A percentile compares a stretch with the other conserved stretches of the same genome.
These are phyloP conservation scores for Neolamprologus caudopunctatus DNA, from an alignment of 2,113 vertebrate species.

Conservation along the genomic window DNA sequence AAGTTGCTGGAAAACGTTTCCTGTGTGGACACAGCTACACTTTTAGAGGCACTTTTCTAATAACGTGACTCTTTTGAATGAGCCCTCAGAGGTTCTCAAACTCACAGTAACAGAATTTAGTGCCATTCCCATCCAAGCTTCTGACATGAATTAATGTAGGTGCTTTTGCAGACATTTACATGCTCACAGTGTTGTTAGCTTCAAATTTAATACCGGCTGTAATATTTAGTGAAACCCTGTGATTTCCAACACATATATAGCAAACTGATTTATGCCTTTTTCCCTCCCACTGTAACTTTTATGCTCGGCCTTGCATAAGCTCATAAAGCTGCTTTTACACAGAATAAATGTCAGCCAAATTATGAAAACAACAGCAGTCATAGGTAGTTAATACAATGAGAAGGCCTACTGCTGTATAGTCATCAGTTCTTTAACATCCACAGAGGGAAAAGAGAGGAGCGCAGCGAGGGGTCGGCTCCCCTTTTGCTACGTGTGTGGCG, in stretches of 20 bases:
- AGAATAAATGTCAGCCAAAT: slow-evolving; percentile 47
- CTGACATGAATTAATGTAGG: background rate
- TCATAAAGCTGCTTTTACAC: slow-evolving; percentile 42
- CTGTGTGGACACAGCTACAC: background rate
- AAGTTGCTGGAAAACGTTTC: background rate
- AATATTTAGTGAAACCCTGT: slow-evolving; percentile 15
- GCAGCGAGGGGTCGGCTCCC: background rate
- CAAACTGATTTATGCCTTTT: slow-evolving; percentile 22
- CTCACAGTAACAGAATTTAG: background rate
- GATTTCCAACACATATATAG: background rate
- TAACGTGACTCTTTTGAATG: background rate
- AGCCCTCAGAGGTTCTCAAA: background rate
- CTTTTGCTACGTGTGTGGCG: slow-evolving; percentile 52
- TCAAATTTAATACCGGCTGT: slow-evolving; percentile 9
- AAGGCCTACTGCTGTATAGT: slow-evolving; percentile 24
- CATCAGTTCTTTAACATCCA: slow-evolving; percentile 43
- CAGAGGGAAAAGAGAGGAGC: background rate
- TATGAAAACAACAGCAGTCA: slow-evolving; percentile 41
- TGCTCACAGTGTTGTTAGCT: slow-evolving; percentile 5
- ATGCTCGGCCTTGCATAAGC: slow-evolving; percentile 11
- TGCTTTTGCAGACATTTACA: slow-evolving; percentile 23
- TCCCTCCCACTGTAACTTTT: slow-evolving; percentile 12
- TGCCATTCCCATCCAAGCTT: background rate
- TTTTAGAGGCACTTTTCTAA: background rate
- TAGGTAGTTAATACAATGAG: slow-evolving; percentile 41